These are phyloP conservation scores for Clinocottus analis DNA, from an alignment of 2,113 vertebrate species.

Conservation along the genomic window DNA sequence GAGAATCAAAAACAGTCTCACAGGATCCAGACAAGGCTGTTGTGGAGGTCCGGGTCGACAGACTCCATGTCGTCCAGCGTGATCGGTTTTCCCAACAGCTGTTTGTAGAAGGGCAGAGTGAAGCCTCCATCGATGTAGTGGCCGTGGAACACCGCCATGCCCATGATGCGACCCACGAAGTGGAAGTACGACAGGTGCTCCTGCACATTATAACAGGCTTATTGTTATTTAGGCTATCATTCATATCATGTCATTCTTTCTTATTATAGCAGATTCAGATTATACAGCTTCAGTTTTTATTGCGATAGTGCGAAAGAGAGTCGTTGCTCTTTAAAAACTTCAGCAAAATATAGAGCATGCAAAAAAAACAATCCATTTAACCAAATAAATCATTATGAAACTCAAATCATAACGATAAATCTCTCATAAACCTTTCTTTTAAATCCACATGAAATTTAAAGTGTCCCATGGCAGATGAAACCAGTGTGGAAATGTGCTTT, in stretches of 20 bases:
- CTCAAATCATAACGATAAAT: not conserved
- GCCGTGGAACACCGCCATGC: constrained; percentile 98
- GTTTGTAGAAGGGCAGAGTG: constrained; percentile 98
- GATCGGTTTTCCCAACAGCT: constrained; percentile 97
- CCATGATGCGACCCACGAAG: constrained; percentile 98
- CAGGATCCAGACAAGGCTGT: constrained; percentile 99
- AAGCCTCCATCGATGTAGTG: constrained; percentile 99
- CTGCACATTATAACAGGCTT: constrained; percentile 70
- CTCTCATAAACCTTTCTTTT: not conserved
- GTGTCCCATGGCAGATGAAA: not conserved
- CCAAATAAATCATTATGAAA: not conserved
- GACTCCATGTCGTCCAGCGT: constrained; percentile 99
- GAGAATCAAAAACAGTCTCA: constrained; percentile 71
- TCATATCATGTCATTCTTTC: not conserved
- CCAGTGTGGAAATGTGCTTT: not conserved
- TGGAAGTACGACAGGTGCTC: constrained; percentile 99
- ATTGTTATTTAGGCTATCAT: not conserved
- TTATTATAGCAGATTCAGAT: not conserved
- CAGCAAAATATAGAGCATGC: not conserved
- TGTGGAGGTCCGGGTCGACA: constrained; percentile 98
- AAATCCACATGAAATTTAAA: not conserved
- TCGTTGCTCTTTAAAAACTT: no score
- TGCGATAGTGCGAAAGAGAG: no score
- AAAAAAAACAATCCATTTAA: not conserved
- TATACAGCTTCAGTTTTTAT: not conserved